Percentiles rank a stretch among this genome's conserved stretches.
These are phyloP conservation scores for Drosophila birchii DNA, from an alignment of 2,888 invertebrate species.

Conservation along the genomic window DNA sequence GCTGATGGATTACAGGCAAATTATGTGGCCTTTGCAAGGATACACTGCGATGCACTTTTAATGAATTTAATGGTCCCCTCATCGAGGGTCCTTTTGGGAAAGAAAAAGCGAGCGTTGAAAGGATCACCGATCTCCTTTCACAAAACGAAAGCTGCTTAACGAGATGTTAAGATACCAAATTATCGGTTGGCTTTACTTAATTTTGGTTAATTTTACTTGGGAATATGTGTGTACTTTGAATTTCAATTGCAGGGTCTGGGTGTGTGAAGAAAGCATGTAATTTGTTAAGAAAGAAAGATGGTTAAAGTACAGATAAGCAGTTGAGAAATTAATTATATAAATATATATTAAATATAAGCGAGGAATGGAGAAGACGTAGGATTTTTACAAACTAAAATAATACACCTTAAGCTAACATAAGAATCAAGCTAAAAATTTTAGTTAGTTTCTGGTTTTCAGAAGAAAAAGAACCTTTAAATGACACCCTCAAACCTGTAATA, in stretches of 20 bases:
- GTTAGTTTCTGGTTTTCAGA: neutral
- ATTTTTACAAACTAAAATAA: too few relatives aligned
- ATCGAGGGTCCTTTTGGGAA: neutral
- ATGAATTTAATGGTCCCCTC: slow-evolving; percentile 69
- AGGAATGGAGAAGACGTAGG: too few relatives aligned
- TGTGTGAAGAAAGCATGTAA: neutral
- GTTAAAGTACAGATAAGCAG: neutral
- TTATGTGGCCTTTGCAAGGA: slow-evolving; percentile 42
- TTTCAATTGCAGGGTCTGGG: slow-evolving; percentile 1
- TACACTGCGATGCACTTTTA: slow-evolving; percentile 74
- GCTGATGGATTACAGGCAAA: slow-evolving; percentile 75
- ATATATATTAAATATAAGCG: too few relatives aligned
- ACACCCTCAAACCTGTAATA: neutral
- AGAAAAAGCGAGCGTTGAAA: slow-evolving; percentile 25
- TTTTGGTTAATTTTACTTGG: neutral
- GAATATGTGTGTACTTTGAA: slow-evolving; percentile 5
- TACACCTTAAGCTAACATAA: too few relatives aligned
- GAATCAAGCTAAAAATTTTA: neutral
- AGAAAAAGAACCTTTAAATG: too few relatives aligned
- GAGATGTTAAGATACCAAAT: slow-evolving; percentile 32
- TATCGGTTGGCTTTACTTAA: slow-evolving; percentile 4
- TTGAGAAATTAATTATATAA: neutral
- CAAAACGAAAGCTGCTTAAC: slow-evolving; percentile 32
- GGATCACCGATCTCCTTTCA: slow-evolving; percentile 33
- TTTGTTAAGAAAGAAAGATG: neutral